Evolutionary conservation across 2,113 vertebrate species (phyloP), one percentile per base, ranked within the genome.

Genomic region (Chlamydotis undulata): DNA sequence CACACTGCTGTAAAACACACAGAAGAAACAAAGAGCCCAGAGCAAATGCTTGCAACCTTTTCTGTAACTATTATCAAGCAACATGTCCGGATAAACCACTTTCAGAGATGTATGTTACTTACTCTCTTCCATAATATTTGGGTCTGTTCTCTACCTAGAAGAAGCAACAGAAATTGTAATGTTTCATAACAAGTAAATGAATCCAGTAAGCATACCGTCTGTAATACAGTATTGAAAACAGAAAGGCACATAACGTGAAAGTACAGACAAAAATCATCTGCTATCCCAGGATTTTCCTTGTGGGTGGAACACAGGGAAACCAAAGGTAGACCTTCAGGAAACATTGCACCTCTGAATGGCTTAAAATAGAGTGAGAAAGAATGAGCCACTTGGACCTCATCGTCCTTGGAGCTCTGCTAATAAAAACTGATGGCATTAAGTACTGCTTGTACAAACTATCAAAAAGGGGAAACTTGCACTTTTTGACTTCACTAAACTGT

Each of bases 41-140:
- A 35, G 23, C 31, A 80, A 91, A 89, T 2, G 14, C 43, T 37
- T 68, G 28, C 71, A 33, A 64, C 17, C 19, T 78, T 52, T 94
- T 52, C 71, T 76, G 53, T 74, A 70, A 73, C 37, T 74, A 28
- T 33, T 39, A 45, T 55, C 33, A 57, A 52, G 7, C 55, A 89
- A 23, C 41, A 31, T 5, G 9, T 33, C 15, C 3, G 2, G 24
- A 75, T 33, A 73, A 89, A 70, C 5, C n/a, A 57, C 28, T 68
- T 73, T 53, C 26, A 86, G 41, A 84, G 23, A 17, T 45, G 29
- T 19, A 49, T 64, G 41, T 29, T 96, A 99, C 99, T 99, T 97
- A 99, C 99, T 99, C 99, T 99, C 99, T 98, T 97, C 99, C 99
- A 89, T 99, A 99, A 97, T 99, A 99, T 97, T 99, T 99, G 73